phyloP scores from a whole-genome alignment of 2,797 vertebrate species.

The Halcyon chelicuti region DNA sequence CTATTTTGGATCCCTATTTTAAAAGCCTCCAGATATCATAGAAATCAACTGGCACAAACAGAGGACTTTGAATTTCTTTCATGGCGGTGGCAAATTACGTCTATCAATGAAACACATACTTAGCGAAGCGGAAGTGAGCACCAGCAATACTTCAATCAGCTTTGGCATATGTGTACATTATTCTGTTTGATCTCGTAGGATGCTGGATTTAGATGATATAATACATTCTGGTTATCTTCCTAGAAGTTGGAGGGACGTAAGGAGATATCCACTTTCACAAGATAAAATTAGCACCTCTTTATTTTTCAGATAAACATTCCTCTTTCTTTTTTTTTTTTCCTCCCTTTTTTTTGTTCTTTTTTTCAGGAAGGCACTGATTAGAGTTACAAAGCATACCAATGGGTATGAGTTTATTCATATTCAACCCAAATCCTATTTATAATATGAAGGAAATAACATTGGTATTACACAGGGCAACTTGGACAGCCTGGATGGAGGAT shows the following conservation, averaged over 20 bases:
- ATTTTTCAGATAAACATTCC: constrained; percentile 77
- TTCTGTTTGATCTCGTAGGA: constrained; percentile 80
- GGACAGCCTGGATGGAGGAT: not conserved
- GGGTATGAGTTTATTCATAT: constrained; percentile 72
- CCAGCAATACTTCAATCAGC: constrained; percentile 83
- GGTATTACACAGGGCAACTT: constrained; percentile 58
- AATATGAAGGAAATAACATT: constrained; percentile 78
- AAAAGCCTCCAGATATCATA: constrained; percentile 70
- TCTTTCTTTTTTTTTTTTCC: not conserved
- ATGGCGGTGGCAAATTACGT: constrained; percentile 62
- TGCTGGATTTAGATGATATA: constrained; percentile 80
- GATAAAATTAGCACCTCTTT: constrained; percentile 83
- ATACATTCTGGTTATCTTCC: constrained; percentile 79
- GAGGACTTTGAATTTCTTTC: constrained; percentile 69
- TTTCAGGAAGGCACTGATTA: constrained; percentile 78
- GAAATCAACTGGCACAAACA: constrained; percentile 78
- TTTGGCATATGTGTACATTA: constrained; percentile 83
- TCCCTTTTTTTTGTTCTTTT: not conserved
- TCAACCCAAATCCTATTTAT: constrained; percentile 78
- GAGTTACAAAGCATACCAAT: constrained; percentile 74
- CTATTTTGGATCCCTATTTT: constrained; percentile 80
- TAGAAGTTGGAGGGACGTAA: constrained; percentile 68
- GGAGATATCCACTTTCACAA: constrained; percentile 78
- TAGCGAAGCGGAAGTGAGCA: constrained; percentile 71
- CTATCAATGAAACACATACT: constrained; percentile 78